phyloP scores from a whole-genome alignment of 2,797 vertebrate genomes.

The Sternotherus odoratus region DNA sequence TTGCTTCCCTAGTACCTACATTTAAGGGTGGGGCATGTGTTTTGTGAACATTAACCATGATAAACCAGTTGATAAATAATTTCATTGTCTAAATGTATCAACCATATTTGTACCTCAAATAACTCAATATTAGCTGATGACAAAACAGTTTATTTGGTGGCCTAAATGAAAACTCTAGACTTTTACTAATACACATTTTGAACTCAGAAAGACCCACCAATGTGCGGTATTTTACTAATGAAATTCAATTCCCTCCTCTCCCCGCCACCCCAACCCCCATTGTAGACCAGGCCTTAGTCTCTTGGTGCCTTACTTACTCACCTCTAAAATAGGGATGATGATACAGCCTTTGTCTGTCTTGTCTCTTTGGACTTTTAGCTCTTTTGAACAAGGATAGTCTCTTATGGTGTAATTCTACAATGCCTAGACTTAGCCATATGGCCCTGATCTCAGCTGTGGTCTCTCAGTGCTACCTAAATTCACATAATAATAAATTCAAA shows the following conservation, averaged over 20 bases:
- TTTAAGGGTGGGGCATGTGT: background rate
- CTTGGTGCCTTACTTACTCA: background rate
- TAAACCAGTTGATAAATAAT: background rate
- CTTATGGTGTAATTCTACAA: background rate
- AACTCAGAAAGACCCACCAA: background rate
- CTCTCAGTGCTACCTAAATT: background rate
- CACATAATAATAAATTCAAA: background rate
- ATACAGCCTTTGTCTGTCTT: background rate
- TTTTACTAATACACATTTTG: background rate
- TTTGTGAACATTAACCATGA: background rate
- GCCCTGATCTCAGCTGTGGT: background rate
- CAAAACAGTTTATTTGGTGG: background rate
- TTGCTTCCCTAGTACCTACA: background rate
- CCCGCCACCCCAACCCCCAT: too few relatives aligned
- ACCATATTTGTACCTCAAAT: background rate
- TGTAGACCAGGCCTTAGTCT: too few relatives aligned
- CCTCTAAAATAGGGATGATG: background rate
- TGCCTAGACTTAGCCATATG: background rate
- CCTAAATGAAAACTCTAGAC: background rate
- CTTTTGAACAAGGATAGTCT: background rate
- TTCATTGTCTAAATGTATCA: background rate
- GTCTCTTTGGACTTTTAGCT: background rate
- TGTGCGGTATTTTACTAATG: background rate
- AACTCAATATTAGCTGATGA: background rate
- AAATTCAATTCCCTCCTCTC: background rate